Conservation (phyloP, 2,888 invertebrate species). For the Amphipoea lucens region DNA sequence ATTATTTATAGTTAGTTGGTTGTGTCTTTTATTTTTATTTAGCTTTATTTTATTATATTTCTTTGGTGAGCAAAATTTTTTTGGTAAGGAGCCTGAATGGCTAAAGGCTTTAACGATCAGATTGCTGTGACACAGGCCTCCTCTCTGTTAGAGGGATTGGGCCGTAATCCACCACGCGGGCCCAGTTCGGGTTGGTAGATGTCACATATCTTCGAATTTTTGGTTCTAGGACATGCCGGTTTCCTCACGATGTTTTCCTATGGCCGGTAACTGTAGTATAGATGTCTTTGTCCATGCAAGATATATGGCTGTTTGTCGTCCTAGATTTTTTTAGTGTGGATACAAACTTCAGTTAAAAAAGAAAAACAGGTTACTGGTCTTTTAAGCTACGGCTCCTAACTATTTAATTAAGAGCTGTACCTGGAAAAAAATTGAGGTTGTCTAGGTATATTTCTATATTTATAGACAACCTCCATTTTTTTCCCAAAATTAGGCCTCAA, state of each 20-base stretch:
- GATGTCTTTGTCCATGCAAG: neutral
- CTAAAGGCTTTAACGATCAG: no score
- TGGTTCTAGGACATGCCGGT: no score
- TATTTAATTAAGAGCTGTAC: neutral
- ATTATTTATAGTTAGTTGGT: conserved; percentile 45
- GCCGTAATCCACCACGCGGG: no score
- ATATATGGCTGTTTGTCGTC: neutral
- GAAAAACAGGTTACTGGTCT: neutral
- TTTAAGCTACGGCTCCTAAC: neutral
- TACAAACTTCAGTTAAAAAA: neutral
- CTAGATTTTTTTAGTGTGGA: neutral
- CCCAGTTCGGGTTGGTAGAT: no score
- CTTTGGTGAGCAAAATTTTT: neutral
- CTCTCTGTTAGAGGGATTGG: no score
- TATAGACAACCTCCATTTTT: neutral
- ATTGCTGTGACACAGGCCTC: no score
- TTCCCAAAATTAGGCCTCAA: neutral
- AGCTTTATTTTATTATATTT: neutral
- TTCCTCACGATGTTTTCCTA: neutral
- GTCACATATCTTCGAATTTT: no score
- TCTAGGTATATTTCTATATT: neutral
- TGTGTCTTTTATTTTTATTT: conserved; percentile 21
- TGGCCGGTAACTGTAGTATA: neutral
- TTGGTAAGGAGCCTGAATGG: neutral
- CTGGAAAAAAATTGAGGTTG: neutral